Conservation (phyloP, 2,888 invertebrate species). For the Diaprepes abbreviatus region DNA sequence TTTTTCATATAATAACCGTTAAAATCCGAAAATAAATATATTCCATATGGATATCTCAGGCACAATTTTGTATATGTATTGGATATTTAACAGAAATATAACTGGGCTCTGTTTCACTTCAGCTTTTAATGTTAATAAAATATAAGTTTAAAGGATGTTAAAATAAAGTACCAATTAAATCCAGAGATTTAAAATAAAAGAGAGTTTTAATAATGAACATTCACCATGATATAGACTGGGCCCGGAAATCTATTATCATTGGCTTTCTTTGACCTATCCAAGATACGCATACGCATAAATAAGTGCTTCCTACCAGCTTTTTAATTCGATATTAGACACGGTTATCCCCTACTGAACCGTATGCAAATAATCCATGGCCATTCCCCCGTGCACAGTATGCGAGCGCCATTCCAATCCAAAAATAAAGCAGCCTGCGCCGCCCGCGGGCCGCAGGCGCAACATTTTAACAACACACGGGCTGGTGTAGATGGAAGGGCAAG, state of each 20-base stretch:
- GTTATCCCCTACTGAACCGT: constrained; percentile 28
- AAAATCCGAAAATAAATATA: no score
- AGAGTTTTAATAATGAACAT: no score
- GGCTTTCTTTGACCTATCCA: constrained; percentile 19
- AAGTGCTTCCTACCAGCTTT: constrained; percentile 21
- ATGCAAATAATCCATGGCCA: constrained; percentile 23
- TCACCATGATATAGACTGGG: neutral
- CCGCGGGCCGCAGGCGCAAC: constrained; percentile 17
- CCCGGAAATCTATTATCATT: constrained; percentile 5
- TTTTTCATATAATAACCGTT: no score
- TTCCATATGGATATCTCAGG: no score
- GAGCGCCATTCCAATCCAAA: constrained; percentile 30
- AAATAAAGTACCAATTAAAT: no score
- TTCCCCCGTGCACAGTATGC: constrained; percentile 25
- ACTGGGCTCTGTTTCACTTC: no score
- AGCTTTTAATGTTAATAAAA: no score
- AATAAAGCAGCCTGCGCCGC: constrained; percentile 24
- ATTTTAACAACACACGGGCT: neutral
- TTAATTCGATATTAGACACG: constrained; percentile 30
- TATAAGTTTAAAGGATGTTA: no score
- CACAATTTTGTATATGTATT: no score
- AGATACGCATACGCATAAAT: constrained; percentile 26
- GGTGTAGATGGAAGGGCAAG: constrained; percentile 29
- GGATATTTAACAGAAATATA: no score
- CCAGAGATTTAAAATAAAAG: no score